phyloP scores from a whole-genome alignment of 2,113 vertebrate genomes.

The Parotia lawesii region DNA sequence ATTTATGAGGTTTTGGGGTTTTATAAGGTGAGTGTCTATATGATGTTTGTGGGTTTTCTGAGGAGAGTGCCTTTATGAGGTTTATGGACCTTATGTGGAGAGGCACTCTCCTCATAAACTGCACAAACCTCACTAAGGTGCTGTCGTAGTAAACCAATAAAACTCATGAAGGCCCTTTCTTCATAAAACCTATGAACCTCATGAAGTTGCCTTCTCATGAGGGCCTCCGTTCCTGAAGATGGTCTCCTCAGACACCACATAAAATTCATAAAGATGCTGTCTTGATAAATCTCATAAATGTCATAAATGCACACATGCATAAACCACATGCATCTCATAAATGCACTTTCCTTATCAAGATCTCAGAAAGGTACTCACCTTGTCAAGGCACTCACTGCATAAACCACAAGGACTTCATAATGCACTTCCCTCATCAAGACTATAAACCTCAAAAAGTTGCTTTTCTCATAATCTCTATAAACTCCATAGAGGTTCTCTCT shows the following conservation, averaged over 20 bases:
- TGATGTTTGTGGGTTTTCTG: background rate
- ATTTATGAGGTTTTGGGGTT: background rate
- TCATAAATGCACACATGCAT: background rate
- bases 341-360: background rate
- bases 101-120: background rate
- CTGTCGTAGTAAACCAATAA: background rate
- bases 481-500: background rate
- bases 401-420: background rate
- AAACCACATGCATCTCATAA: background rate
- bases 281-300: background rate
- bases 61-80: background rate
- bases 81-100: background rate
- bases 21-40: background rate
- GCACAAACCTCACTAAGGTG: background rate
- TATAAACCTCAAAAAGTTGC: background rate
- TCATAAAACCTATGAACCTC: background rate
- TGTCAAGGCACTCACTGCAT: background rate
- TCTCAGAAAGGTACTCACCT: background rate
- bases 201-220: background rate
- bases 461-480: background rate
- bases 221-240: background rate
- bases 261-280: background rate
- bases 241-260: background rate
- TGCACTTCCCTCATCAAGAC: background rate
- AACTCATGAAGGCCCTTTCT: background rate